Base-by-base conservation (phyloP, 2,888 invertebrate genomes). In the Brenthis daphne region DNA sequence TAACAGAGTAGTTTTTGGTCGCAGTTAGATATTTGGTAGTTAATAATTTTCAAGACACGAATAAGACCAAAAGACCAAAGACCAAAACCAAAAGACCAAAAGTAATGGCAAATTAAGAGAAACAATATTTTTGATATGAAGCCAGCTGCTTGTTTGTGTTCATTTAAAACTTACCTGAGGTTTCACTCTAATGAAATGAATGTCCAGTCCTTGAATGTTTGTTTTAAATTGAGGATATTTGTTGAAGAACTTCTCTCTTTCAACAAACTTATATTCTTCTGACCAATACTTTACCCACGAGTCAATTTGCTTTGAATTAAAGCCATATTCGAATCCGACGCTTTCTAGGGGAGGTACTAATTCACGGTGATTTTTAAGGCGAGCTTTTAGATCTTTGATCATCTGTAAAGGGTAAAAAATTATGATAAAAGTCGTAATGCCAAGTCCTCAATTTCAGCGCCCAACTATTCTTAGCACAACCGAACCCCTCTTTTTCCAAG, bases 261-360 rank as follows among this genome's bases (percentile, higher is more conserved):
- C 93, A 47, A 80, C 85, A 71, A 93, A 86, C 76, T 96, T 93
- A 82, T 96, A 98, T 51, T 94, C 92, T 2, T 95, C 94, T 2
- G 93, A 93, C 99, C 99, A 99, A 85, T 97, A 96, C 12, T 94
- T 90, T 1, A 96, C 78, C 77, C 97, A 93, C 56, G 92, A 87
- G 57, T 94, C 88, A 24, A 97, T 81, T 68, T 95, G 94, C 1
- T 94, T 93, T 0, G 95, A 90, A 80, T 97, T 96, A 82, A 98
- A 95, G 0, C 98, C 98, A 81, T 98, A 98, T 75, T 96, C 94
- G 85, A 98, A 98, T 1, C 91, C 94, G 0, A 94, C 89, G 24
- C 94, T 95, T 85, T 96, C 95, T n/a, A 96, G 84, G 0, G 96
- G 95, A 6, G 93, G 91, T 0, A 93, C 84, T 51, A 83, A 79